These are phyloP conservation scores for Seladonia tumulorum DNA, from an alignment of 2,888 invertebrate genomes.

Conservation along the genomic window DNA sequence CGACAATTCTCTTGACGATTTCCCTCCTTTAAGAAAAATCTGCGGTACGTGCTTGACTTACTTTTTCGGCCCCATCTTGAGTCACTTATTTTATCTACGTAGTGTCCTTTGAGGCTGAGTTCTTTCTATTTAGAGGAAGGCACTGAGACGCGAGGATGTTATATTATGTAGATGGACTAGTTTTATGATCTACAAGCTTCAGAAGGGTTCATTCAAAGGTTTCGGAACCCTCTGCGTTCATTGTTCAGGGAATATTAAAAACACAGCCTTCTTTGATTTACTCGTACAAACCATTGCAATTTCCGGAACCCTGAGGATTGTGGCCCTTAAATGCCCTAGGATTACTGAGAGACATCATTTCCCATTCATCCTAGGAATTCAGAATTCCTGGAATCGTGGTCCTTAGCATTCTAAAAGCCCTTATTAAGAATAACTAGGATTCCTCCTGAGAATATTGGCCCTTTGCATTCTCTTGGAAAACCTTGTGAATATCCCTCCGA, in stretches of 20 bases:
- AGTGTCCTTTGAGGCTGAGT: not conserved
- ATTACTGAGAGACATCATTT: not conserved
- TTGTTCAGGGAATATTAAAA: not conserved
- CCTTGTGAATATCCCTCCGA: too few species aligned
- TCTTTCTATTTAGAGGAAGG: not conserved
- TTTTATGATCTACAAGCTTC: too few species aligned
- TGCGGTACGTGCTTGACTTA: not conserved
- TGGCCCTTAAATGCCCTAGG: not conserved
- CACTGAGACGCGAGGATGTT: not conserved
- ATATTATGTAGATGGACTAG: too few species aligned
- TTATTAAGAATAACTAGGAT: too few species aligned
- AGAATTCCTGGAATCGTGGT: too few species aligned
- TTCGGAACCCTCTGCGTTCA: not conserved
- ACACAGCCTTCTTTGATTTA: too few species aligned
- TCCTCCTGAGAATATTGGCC: too few species aligned
- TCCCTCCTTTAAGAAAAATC: not conserved
- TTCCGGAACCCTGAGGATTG: not conserved
- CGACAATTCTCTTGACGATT: not conserved
- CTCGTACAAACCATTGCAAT: too few species aligned
- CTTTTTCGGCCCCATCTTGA: not conserved
- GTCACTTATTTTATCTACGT: not conserved
- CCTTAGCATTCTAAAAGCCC: too few species aligned
- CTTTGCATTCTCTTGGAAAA: too few species aligned
- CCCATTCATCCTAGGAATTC: too few species aligned
- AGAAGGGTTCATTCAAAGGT: too few species aligned